Conservation (phyloP, 2,888 invertebrate species). For the Rhorus exstirpatorius region DNA sequence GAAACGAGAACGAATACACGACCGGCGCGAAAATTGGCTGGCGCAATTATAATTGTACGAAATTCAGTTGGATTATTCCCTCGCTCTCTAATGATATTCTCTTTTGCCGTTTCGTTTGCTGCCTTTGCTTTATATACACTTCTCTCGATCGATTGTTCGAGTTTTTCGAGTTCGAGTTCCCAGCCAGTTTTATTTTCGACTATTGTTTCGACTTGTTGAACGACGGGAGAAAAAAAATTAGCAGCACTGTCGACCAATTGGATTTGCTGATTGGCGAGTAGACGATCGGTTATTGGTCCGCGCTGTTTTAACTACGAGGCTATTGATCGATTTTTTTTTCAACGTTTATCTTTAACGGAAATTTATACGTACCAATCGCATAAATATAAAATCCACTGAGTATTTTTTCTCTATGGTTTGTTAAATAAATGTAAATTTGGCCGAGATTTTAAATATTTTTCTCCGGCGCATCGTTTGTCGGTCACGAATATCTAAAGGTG, state of each 20-base stretch:
- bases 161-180: too few species aligned
- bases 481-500: too few species aligned
- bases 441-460: too few species aligned
- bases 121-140: not conserved
- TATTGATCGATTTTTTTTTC: constrained; percentile 24
- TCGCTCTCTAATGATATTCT: constrained; percentile 23
- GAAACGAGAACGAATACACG: constrained; percentile 49
- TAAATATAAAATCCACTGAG: too few species aligned
- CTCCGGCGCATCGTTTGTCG: too few species aligned
- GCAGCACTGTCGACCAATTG: constrained; percentile 39
- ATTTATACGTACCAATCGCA: constrained; percentile 14
- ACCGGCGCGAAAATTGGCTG: constrained; percentile 69
- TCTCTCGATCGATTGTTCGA: constrained; percentile 22
- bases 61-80: constrained; percentile 9
- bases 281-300: constrained; percentile 29
- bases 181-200: constrained; percentile 64
- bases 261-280: not conserved
- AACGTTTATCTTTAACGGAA: constrained; percentile 31
- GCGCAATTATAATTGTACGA: constrained; percentile 8
- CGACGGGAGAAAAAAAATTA: constrained; percentile 27
- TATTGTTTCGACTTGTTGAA: constrained; percentile 66
- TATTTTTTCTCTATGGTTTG: too few species aligned
- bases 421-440: too few species aligned
- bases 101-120: constrained; percentile 18
- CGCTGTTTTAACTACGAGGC: not conserved